Percentiles rank a stretch among this genome's conserved stretches.
These are phyloP conservation scores for Heteromurus nitidus DNA, from an alignment of 2,888 invertebrate genomes.

Conservation along the genomic window DNA sequence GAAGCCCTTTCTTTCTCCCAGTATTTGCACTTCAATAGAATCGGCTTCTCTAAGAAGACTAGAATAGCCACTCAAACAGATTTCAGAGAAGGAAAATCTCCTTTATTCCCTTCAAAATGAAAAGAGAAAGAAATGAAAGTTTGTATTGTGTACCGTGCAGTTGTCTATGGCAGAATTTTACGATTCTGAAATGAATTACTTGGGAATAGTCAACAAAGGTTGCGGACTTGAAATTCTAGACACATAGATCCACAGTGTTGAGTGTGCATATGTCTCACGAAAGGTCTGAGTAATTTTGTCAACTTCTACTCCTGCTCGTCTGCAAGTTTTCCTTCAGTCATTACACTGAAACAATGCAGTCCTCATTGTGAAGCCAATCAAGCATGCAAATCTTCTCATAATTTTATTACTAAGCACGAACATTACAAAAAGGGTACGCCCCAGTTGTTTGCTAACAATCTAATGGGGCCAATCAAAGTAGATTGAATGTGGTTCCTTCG, in stretches of 20 bases:
- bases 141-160: no score
- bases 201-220: no score
- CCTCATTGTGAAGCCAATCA: not conserved
- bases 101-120: constrained; percentile 48
- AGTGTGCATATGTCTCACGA: not conserved
- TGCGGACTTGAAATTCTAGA: not conserved
- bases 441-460: no score
- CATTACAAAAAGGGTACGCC: no score
- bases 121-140: no score
- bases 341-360: not conserved
- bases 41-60: constrained; percentile 30
- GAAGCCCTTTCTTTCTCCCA: constrained; percentile 3
- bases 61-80: constrained; percentile 55
- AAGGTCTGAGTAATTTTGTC: not conserved
- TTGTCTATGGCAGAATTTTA: no score
- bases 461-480: constrained; percentile 22
- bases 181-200: constrained; percentile 27
- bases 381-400: not conserved
- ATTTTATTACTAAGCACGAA: constrained; percentile 6
- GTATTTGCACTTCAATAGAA: constrained; percentile 61
- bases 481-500: constrained; percentile 12
- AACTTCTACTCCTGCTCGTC: not conserved
- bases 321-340: not conserved
- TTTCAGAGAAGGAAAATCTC: constrained; percentile 51
- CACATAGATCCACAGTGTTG: not conserved